Conservation (phyloP, 2,113 vertebrate genomes). For the Prietella phreatophila region DNA sequence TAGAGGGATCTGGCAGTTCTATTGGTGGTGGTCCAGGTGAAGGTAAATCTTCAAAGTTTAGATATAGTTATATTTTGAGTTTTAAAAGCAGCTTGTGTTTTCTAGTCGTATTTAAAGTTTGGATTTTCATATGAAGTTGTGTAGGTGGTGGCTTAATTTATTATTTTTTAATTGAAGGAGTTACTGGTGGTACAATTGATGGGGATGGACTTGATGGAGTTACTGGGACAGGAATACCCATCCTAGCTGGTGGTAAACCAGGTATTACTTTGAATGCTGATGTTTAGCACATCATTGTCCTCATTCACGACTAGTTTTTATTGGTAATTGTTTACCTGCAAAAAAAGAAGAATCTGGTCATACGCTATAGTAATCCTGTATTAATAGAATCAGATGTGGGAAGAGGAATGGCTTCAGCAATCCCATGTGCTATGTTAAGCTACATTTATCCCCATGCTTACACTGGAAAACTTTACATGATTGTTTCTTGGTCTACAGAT, state of each 20-base stretch:
- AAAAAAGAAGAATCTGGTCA: background rate
- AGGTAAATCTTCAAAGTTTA: conserved; percentile 44
- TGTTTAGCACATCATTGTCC: background rate
- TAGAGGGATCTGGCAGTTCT: conserved; percentile 73
- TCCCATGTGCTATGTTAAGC: background rate
- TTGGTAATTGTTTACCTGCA: background rate
- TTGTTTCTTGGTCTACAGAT: background rate
- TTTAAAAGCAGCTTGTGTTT: background rate
- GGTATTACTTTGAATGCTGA: conserved; percentile 56
- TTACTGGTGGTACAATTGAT: conserved; percentile 52
- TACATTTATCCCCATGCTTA: background rate
- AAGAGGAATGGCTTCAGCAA: background rate
- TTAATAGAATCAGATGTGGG: no score
- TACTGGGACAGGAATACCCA: conserved; percentile 69
- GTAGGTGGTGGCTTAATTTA: background rate
- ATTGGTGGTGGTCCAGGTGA: conserved; percentile 53
- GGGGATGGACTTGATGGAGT: conserved; percentile 53
- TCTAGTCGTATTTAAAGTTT: background rate
- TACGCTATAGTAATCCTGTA: background rate
- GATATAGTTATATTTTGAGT: conserved; percentile 43
- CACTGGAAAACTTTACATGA: background rate
- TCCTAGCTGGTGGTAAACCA: conserved; percentile 64
- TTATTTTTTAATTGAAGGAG: conserved; percentile 53
- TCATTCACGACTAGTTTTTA: background rate
- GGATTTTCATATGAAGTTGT: background rate